These are phyloP conservation scores for Tiliacea citrago DNA, from an alignment of 2,888 invertebrate species.

Conservation along the genomic window DNA sequence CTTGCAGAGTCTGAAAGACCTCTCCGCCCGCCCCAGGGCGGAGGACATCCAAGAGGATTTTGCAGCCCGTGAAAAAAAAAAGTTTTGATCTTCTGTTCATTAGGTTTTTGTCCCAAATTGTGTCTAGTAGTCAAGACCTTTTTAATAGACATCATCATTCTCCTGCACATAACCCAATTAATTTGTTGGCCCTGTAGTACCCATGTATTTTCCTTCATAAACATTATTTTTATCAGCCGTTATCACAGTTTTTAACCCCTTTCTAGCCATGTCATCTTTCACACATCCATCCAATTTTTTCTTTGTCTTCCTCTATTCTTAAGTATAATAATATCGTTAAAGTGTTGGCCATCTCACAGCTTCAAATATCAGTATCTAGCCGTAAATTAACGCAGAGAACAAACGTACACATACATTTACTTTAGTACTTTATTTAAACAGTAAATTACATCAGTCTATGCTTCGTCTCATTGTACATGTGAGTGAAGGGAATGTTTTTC, in stretches of 20 bases:
- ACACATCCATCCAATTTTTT: neutral
- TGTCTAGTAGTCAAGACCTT: neutral
- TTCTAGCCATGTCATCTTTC: neutral
- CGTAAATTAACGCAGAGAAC: too few relatives aligned
- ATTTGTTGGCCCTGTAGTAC: neutral
- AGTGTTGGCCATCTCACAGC: neutral
- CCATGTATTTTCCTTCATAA: neutral
- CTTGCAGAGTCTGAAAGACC: too few relatives aligned
- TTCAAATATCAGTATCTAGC: neutral
- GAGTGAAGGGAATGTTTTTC: conserved; percentile 41
- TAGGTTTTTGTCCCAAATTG: neutral
- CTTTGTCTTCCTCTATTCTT: neutral
- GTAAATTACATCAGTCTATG: conserved; percentile 5
- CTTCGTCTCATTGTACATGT: conserved; percentile 10
- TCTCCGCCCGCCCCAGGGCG: too few relatives aligned
- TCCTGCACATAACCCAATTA: neutral
- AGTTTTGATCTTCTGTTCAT: neutral
- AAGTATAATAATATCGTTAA: too few relatives aligned
- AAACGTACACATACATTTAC: neutral
- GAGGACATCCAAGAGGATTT: too few relatives aligned
- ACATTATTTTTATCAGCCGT: neutral
- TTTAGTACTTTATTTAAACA: neutral
- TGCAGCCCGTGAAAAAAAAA: too few relatives aligned
- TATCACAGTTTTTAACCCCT: neutral
- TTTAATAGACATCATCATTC: neutral